A percentile compares a stretch with the other conserved stretches of the same genome.
Conservation (phyloP, 2,113 vertebrate genomes). For the Pachypanchax playfairii region DNA sequence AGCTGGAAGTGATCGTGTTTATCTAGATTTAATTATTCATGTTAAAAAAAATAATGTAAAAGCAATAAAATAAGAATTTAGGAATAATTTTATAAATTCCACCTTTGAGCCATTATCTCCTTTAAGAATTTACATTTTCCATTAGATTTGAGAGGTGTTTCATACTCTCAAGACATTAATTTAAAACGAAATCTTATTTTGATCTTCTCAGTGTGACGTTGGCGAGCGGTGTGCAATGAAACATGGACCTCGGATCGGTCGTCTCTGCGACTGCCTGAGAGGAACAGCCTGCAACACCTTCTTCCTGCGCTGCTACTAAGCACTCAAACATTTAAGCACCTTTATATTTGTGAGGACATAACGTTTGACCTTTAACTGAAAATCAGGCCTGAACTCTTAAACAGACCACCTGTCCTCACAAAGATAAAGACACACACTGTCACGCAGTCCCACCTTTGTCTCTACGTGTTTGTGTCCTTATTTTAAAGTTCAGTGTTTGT, state of each 20-base stretch:
- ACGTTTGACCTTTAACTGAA: not conserved
- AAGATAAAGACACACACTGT: not conserved
- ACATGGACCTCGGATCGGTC: conserved; percentile 82
- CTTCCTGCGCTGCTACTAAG: conserved; percentile 85
- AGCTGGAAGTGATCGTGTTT: not conserved
- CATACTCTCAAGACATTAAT: not conserved
- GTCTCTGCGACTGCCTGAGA: conserved; percentile 83
- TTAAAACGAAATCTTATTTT: not conserved
- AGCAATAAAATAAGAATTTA: not conserved
- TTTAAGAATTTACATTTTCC: no score
- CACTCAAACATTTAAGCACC: not conserved
- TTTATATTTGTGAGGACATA: conserved; percentile 7
- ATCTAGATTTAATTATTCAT: no score
- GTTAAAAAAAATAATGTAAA: not conserved
- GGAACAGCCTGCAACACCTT: conserved; percentile 82
- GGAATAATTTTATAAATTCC: no score
- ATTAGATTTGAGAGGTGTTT: no score
- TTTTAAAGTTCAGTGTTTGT: conserved; percentile 34
- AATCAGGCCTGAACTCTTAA: not conserved
- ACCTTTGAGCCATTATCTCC: no score
- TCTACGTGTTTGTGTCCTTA: conserved; percentile 42
- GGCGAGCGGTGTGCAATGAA: conserved; percentile 83
- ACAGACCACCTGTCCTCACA: conserved; percentile 13
- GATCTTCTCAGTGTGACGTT: conserved; percentile 75
- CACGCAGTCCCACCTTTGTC: conserved; percentile 12